Evolutionary conservation across 1,140 invertebrate genomes (phyloP).

Genomic region (Conopomorpha cramerella): DNA sequence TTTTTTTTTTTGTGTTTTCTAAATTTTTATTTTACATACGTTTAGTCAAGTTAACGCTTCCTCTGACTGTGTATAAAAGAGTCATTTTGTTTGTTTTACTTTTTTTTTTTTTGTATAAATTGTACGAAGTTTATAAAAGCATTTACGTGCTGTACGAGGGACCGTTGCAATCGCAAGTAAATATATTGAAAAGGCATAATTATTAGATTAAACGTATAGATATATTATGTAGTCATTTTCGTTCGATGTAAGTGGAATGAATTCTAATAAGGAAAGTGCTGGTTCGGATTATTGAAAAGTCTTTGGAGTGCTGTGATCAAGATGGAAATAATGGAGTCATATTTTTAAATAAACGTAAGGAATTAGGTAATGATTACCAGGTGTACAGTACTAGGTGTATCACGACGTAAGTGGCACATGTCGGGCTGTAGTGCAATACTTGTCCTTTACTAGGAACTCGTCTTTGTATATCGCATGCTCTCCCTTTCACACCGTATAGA

Average conservation of each 20-base stretch:
- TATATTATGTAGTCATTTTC: slow-evolving; percentile 54
- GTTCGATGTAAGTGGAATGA: slow-evolving; percentile 52
- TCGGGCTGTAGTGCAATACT: too few species aligned
- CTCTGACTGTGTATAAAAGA: slow-evolving; percentile 29
- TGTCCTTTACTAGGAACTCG: too few species aligned
- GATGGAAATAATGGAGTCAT: slow-evolving; percentile 58
- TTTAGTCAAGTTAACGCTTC: slow-evolving; percentile 39
- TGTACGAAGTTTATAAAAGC: too few species aligned
- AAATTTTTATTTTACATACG: slow-evolving; percentile 32
- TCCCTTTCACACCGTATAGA: too few species aligned
- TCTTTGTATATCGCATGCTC: too few species aligned
- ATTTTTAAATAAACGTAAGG: slow-evolving; percentile 56
- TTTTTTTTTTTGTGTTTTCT: too few species aligned
- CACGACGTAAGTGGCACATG: neutral
- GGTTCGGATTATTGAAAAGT: slow-evolving; percentile 50
- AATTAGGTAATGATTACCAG: slow-evolving; percentile 36
- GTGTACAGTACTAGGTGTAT: slow-evolving; percentile 10
- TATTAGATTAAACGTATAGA: slow-evolving; percentile 55
- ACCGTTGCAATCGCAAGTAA: slow-evolving; percentile 59
- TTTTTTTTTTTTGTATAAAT: slow-evolving; percentile 39
- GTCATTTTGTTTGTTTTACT: slow-evolving; percentile 39
- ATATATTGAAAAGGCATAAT: slow-evolving; percentile 60
- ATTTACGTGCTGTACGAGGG: slow-evolving; percentile 56
- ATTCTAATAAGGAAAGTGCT: slow-evolving; percentile 56
- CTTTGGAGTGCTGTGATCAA: slow-evolving; percentile 56